Evolutionary conservation across 2,888 invertebrate genomes (phyloP).

Genomic region (Agrochola lota): DNA sequence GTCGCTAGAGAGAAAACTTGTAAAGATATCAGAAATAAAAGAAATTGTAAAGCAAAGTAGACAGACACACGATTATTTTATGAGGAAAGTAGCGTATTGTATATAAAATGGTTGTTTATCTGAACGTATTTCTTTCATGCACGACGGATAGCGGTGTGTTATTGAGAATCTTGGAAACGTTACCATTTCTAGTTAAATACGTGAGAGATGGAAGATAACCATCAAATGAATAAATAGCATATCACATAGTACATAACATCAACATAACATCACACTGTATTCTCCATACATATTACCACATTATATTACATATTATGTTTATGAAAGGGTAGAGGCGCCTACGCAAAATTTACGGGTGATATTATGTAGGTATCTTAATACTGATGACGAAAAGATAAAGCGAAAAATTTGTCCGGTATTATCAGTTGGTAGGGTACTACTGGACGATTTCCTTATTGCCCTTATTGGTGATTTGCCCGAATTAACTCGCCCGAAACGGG

Average conservation of each 20-base stretch:
- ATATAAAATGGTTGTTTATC: slow-evolving; percentile 11
- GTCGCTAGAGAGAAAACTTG: slow-evolving; percentile 42
- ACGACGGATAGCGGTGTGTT: neutral
- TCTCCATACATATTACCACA: no score
- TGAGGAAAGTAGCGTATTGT: slow-evolving; percentile 29
- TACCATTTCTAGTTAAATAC: neutral
- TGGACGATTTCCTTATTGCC: no score
- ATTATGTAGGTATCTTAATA: no score
- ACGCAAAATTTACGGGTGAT: no score
- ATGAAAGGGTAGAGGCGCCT: no score
- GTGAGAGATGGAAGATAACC: neutral
- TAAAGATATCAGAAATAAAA: slow-evolving; percentile 34
- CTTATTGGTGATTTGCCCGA: no score
- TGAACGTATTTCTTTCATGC: slow-evolving; percentile 10
- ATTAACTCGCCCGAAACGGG: no score
- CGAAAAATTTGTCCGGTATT: no score
- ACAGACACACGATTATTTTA: slow-evolving; percentile 24
- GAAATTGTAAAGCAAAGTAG: slow-evolving; percentile 23
- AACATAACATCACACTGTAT: neutral
- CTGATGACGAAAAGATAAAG: no score
- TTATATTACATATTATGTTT: no score
- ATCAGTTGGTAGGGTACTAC: no score
- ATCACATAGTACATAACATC: neutral
- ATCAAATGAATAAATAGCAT: neutral
- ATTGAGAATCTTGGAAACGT: slow-evolving; percentile 2